phyloP scores from a whole-genome alignment of 2,797 vertebrate genomes.

The Sitta carolinensis region DNA sequence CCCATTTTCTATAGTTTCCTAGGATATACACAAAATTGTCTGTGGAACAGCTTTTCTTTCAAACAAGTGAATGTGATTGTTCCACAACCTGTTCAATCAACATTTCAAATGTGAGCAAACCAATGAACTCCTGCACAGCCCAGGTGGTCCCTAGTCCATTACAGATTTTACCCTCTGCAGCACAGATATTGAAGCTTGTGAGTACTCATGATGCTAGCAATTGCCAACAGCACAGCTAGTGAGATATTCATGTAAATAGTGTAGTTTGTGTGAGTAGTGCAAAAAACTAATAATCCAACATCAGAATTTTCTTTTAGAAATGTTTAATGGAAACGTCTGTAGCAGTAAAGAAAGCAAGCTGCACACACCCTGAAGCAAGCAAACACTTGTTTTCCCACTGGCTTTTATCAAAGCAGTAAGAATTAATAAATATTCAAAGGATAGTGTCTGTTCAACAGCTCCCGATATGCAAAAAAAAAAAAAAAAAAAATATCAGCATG shows the following conservation, averaged over 20 bases:
- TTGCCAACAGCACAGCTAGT: neutral
- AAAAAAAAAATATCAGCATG: neutral
- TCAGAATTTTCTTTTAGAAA: neutral
- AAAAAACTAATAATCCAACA: neutral
- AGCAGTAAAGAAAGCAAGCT: neutral
- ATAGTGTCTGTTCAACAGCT: neutral
- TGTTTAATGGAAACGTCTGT: neutral
- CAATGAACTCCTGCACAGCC: neutral
- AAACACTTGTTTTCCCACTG: neutral
- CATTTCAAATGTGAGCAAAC: neutral
- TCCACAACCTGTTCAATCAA: neutral
- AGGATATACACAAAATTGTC: neutral
- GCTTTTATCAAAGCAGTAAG: neutral
- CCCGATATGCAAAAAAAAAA: neutral
- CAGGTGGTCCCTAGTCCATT: neutral
- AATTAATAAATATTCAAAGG: conserved; percentile 21
- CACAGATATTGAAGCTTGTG: neutral
- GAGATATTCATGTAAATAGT: neutral
- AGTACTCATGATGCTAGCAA: neutral
- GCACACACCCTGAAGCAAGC: neutral
- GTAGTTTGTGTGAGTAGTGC: neutral
- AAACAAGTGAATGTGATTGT: neutral
- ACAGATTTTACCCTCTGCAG: neutral
- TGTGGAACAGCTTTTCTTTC: neutral
- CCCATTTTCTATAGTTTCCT: neutral